phyloP scores from a whole-genome alignment of 2,888 invertebrate species.

The Hemistola chrysoprasaria region DNA sequence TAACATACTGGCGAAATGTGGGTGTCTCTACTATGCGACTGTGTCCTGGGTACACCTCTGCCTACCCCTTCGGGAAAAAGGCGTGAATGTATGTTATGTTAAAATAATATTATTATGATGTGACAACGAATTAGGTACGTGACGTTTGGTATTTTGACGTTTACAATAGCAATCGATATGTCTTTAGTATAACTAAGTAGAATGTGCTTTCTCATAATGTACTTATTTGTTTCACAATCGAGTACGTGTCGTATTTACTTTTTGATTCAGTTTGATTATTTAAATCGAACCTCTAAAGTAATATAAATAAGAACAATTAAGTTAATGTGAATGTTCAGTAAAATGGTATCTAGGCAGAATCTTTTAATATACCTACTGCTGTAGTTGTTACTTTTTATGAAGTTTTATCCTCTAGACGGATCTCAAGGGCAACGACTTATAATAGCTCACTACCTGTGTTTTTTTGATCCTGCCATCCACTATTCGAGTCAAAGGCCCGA shows the following conservation, averaged over 20 bases:
- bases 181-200: too few relatives aligned
- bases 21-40: too few relatives aligned
- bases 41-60: too few relatives aligned
- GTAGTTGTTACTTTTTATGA: constrained; percentile 27
- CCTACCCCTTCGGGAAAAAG: too few relatives aligned
- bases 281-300: not conserved
- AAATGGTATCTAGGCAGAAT: constrained; percentile 8
- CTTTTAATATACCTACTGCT: constrained; percentile 16
- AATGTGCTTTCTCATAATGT: constrained; percentile 21
- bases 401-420: constrained; percentile 64
- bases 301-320: constrained; percentile 1
- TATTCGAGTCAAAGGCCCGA: constrained; percentile 72
- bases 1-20: too few relatives aligned
- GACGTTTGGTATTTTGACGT: constrained; percentile 3
- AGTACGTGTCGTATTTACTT: constrained; percentile 24
- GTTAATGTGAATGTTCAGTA: not conserved
- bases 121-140: constrained; percentile 14
- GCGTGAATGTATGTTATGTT: too few relatives aligned
- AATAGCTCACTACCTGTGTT: constrained; percentile 76
- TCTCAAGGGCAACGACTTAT: constrained; percentile 74
- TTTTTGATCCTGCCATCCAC: constrained; percentile 53
- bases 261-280: constrained; percentile 2
- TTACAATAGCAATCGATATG: too few relatives aligned
- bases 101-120: too few relatives aligned
- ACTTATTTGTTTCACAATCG: constrained; percentile 17